Evolutionary conservation across 2,797 vertebrate genomes (phyloP), one percentile per base, ranked within the genome.

Genomic region (Pampus argenteus): DNA sequence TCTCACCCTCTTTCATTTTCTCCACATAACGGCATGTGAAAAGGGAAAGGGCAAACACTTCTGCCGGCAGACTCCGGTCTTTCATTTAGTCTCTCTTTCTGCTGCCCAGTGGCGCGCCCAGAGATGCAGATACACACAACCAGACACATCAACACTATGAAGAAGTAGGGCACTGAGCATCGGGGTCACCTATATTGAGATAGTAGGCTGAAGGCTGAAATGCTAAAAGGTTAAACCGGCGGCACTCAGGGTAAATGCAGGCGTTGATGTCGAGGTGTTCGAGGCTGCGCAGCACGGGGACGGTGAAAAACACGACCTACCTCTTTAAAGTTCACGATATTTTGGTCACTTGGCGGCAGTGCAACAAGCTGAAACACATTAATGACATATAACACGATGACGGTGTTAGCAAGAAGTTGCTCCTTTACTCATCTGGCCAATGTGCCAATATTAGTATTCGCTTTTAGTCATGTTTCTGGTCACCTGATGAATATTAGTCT

Each of bases 101-200:
- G 68, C 69, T 62, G 38, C 65, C 74, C 64, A 51, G 76, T 57
- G 54, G 15, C 6, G 15, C 20, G 6, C 26, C 44, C 66, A 69
- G 45, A 69, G 69, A 34, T 29, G 25, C 31, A 14, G 17, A 36
- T 36, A 36, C 11, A 36, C 34, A 36, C 34, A 36, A 10, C 34
- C 34, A 36, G 26, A 77, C 66, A 56, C 47, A 52, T 49, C 61
- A 73, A 67, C 58, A 66, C 44, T 1, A 50, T 0, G 66, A 56
- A 61, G 13, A 87, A 86, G 77, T 84, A 52, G 82, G 65, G 65
- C 76, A 63, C 36, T 52, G 60, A 70, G 82, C 80, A 82, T 66
- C 77, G 67, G 75, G 75, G 80, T 85, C 76, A 66, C 81, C 80
- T 56, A 74, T 56, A 85, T 57, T 1, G 22, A 73, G 72, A 68